Evolutionary conservation across 2,888 invertebrate species (phyloP).

Genomic region (Dione vanillae): DNA sequence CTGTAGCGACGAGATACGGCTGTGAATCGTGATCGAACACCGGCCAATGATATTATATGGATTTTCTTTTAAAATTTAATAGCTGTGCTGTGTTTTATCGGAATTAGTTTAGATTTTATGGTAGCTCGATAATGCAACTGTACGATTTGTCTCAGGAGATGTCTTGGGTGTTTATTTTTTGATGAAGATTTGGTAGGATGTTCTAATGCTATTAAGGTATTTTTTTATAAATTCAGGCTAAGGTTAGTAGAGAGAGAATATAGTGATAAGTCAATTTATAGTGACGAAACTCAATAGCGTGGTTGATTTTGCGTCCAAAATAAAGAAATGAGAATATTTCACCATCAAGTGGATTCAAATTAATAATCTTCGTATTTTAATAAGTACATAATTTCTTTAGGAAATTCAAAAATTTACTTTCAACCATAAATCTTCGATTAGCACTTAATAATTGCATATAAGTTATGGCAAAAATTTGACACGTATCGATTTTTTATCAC

Average conservation of each 20-base stretch:
- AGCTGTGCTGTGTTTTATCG: neutral
- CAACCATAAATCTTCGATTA: slow-evolving; percentile 9
- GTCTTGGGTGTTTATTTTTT: neutral
- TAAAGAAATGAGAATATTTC: no score
- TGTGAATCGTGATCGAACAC: slow-evolving; percentile 63
- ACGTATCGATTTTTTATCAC: slow-evolving; percentile 40
- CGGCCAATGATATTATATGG: slow-evolving; percentile 51
- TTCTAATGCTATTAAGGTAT: no score
- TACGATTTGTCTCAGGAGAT: neutral
- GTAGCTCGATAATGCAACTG: neutral
- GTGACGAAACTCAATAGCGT: no score
- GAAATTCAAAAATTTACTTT: neutral
- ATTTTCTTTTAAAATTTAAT: slow-evolving; percentile 42
- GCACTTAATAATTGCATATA: slow-evolving; percentile 6
- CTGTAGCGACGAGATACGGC: slow-evolving; percentile 67
- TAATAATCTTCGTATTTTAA: no score
- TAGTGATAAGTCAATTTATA: no score
- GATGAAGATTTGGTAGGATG: no score
- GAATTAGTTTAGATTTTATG: slow-evolving; percentile 7
- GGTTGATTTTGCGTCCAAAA: no score
- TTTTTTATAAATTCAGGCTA: no score
- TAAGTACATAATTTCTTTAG: neutral
- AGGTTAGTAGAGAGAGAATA: no score
- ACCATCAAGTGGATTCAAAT: no score
- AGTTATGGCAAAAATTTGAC: slow-evolving; percentile 30